Conservation (phyloP, 2,113 vertebrate genomes). For the Corythornis cristatus region DNA sequence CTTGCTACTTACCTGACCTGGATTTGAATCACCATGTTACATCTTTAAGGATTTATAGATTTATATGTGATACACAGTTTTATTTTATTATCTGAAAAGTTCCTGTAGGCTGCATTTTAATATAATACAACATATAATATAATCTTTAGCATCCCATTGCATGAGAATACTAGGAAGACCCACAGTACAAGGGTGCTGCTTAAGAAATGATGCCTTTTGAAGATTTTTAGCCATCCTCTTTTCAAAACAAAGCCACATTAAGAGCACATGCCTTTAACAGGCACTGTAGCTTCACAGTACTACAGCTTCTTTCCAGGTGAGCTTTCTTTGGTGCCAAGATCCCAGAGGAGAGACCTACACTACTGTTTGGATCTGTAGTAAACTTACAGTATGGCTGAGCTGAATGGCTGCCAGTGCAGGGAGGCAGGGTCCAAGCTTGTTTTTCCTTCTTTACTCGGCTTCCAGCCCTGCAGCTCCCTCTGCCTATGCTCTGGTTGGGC, state of each 20-base stretch:
- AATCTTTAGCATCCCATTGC: background rate
- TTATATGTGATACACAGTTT: background rate
- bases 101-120: background rate
- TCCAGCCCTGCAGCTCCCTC: background rate
- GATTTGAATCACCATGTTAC: background rate
- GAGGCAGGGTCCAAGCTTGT: background rate
- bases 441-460: background rate
- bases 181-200: background rate
- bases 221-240: background rate
- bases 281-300: background rate
- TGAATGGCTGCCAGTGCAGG: background rate
- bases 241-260: background rate
- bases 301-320: background rate
- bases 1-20: background rate
- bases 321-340: background rate
- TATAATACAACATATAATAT: background rate
- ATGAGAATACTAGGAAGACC: background rate
- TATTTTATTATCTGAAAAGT: background rate
- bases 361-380: background rate
- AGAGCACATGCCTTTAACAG: background rate
- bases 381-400: background rate
- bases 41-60: background rate
- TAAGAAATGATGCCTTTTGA: background rate
- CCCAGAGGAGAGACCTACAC: background rate
- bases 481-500: background rate